These are phyloP conservation scores for Bursaphelenchus okinawaensis DNA, from an alignment of 2,888 invertebrate species.

Conservation along the genomic window DNA sequence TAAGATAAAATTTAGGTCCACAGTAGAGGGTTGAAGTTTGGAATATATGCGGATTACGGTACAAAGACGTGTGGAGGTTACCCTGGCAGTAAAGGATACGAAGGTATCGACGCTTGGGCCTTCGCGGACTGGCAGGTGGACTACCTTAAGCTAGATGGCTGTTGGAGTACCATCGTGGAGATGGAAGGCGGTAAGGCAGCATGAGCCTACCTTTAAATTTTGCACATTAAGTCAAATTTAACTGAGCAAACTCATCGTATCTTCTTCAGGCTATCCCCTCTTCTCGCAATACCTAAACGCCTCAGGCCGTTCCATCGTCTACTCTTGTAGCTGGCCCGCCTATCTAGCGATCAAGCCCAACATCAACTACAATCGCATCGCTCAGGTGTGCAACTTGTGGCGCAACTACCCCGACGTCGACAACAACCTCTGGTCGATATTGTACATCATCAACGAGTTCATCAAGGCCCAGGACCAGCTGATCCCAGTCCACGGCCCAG, in stretches of 20 bases:
- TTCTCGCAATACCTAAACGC: conserved; percentile 82
- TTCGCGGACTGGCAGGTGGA: conserved; percentile 91
- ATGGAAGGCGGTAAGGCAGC: conserved; percentile 57
- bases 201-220: not conserved
- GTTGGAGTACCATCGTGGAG: conserved; percentile 75
- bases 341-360: conserved; percentile 24
- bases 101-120: conserved; percentile 79
- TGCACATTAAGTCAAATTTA: not conserved
- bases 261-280: conserved; percentile 80
- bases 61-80: conserved; percentile 94
- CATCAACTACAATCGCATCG: conserved; percentile 57
- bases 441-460: conserved; percentile 59
- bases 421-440: conserved; percentile 59
- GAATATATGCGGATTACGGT: conserved; percentile 94
- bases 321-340: conserved; percentile 15
- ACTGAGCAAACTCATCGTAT: no score
- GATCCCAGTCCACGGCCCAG: conserved; percentile 60
- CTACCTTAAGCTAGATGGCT: conserved; percentile 92
- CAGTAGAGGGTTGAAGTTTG: conserved; percentile 84
- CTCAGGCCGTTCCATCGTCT: conserved; percentile 78
- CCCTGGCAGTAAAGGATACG: conserved; percentile 81
- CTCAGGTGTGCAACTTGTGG: conserved; percentile 61
- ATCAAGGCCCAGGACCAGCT: conserved; percentile 59
- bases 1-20: conserved; percentile 76
- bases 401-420: conserved; percentile 61